A percentile compares a stretch with the other conserved stretches of the same genome.
These are phyloP conservation scores for Euthynnus affinis DNA, from an alignment of 2,797 vertebrate species.

Conservation along the genomic window DNA sequence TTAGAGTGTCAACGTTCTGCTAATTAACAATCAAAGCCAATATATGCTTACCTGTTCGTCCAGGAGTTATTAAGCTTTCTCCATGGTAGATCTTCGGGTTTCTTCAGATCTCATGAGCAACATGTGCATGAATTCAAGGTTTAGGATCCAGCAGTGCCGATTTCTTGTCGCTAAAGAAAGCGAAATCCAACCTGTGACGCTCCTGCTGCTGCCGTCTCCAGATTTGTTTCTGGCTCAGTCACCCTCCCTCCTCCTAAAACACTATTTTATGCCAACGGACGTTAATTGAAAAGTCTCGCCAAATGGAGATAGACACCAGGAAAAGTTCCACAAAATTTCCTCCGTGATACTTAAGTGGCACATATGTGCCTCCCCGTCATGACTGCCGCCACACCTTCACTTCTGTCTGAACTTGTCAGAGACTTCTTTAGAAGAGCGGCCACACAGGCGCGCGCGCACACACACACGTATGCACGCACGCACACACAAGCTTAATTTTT, in stretches of 20 bases:
- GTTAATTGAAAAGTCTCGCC: not conserved
- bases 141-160: not conserved
- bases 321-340: constrained; percentile 21
- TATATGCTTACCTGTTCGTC: constrained; percentile 43
- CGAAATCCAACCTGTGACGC: constrained; percentile 3
- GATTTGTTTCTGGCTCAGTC: not conserved
- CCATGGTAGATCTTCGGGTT: not conserved
- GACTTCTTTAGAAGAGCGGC: not conserved
- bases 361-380: constrained; percentile 18
- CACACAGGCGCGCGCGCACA: not conserved
- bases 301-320: not conserved
- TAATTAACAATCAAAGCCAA: no score
- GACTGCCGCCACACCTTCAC: constrained; percentile 68
- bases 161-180: not conserved
- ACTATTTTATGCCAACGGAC: not conserved
- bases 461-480: not conserved
- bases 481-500: not conserved
- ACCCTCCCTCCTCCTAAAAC: not conserved
- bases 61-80: constrained; percentile 7
- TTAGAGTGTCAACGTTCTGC: not conserved
- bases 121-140: not conserved
- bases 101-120: not conserved
- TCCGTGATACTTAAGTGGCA: constrained; percentile 23
- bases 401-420: constrained; percentile 57
- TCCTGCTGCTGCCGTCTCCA: not conserved